Evolutionary conservation across 2,113 vertebrate species (phyloP), one percentile per base, ranked within the genome.

Genomic region (Notothenia coriiceps): DNA sequence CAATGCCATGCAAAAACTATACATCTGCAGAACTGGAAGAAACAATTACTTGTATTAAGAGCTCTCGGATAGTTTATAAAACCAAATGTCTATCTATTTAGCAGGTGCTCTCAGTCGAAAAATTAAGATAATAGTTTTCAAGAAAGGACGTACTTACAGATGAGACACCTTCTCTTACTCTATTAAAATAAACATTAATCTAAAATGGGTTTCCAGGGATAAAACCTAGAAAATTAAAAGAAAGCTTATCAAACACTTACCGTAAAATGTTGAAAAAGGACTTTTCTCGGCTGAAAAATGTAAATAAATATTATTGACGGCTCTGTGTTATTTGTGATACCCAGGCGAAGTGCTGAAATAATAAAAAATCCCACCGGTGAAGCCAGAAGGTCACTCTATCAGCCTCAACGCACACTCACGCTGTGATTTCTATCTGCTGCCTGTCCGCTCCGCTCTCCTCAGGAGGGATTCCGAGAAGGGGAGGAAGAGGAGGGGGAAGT

Each of bases 191-290:
- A 29, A 29, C 44, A 3, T 4, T 1, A 1, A 57, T 47, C 1
- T 20, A 10, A 18, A 9, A 22, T 52, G 5, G 40, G 7, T 52
- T 17, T 40, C 18, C 8, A 11, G 4, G 18, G 5, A 44, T n/a
- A 12, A 18, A 44, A 50, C 2, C 18, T 13, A 64, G 25, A 11
- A 2, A 49, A 60, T 14, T 15, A 52, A 54, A 52, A 18, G 12
- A 61, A 12, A 72, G 64, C 0, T 22, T 25, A 49, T 9, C 15
- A 71, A 3, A n/a, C 44, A 79, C 88, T 83, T 73, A 91, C 86
- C 81, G 20, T 57, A 6, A 56, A 54, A 74, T 43, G 22, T 0
- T 47, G 55, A 15, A 43, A 60, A 44, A 12, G 54, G 29, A 50
- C 7, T 83, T 77, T 62, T 47, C 47, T 33, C n/a, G 0, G 49